Conservation (phyloP, 1,140 invertebrate genomes). For the Linepithema humile region DNA sequence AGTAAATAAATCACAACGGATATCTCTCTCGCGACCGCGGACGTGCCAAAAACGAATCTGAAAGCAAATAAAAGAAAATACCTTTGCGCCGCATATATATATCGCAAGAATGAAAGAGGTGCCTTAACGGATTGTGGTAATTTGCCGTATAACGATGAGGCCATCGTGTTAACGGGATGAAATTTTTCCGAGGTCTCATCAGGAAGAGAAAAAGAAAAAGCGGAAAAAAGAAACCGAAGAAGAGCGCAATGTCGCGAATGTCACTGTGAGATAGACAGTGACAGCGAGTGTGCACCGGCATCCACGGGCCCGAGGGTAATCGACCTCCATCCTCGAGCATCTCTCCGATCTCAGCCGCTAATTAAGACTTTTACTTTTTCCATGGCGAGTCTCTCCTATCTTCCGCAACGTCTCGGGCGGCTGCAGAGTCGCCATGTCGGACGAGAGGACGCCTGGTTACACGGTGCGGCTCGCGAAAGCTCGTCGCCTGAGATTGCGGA, state of each 20-base stretch:
- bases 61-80: conserved; percentile 18
- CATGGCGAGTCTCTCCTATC: conserved; percentile 64
- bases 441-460: conserved; percentile 43
- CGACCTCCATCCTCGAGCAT: conserved; percentile 66
- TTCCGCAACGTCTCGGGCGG: conserved; percentile 45
- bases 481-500: conserved; percentile 36
- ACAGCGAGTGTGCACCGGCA: conserved; percentile 42
- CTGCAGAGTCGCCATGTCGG: conserved; percentile 1
- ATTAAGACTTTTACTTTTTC: conserved; percentile 74
- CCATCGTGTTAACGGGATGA: conserved; percentile 62
- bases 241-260: background rate
- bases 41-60: background rate
- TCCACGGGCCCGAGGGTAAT: conserved; percentile 63
- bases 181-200: conserved; percentile 64
- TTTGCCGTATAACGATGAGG: conserved; percentile 54
- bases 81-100: background rate
- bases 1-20: background rate
- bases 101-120: background rate
- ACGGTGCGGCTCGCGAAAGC: conserved; percentile 41
- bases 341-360: conserved; percentile 71
- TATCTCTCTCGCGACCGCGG: background rate
- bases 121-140: conserved; percentile 45
- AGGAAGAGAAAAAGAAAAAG: background rate
- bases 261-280: conserved; percentile 18
- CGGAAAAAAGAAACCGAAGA: background rate